Conservation (phyloP, 2,888 invertebrate species). For the Romanomermis culicivorax region DNA sequence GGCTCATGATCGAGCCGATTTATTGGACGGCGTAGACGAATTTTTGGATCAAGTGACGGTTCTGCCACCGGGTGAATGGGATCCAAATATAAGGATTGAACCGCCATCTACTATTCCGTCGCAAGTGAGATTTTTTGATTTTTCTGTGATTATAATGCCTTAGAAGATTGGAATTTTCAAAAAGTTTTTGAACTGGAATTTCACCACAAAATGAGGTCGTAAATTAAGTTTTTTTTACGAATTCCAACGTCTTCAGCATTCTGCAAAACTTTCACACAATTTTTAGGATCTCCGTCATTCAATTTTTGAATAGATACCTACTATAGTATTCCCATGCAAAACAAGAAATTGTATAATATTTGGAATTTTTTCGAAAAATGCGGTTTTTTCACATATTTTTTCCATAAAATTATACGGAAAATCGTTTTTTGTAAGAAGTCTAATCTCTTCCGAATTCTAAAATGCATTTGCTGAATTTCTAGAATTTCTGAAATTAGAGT, state of each 20-base stretch:
- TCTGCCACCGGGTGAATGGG: conserved; percentile 33
- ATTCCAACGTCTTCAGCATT: neutral
- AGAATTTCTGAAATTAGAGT: no score
- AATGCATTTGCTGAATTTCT: no score
- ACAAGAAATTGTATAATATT: no score
- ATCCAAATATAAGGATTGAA: conserved; percentile 33
- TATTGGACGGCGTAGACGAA: conserved; percentile 82
- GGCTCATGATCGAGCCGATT: conserved; percentile 62
- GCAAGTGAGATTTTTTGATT: conserved; percentile 22
- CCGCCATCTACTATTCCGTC: conserved; percentile 29
- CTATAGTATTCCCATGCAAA: no score
- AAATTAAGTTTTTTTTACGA: conserved; percentile 18
- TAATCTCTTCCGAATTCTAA: no score
- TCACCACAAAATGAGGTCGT: no score
- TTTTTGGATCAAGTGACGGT: conserved; percentile 50
- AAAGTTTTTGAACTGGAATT: no score
- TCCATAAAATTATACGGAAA: no score
- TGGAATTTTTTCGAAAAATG: no score
- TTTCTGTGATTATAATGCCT: neutral
- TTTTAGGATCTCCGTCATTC: neutral
- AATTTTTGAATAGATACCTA: neutral
- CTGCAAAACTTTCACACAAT: neutral
- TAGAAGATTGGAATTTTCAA: no score
- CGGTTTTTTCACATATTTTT: no score
- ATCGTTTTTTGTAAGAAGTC: no score